A percentile compares a stretch with the other conserved stretches of the same genome.
Conservation (phyloP, 2,888 invertebrate genomes). For the Scelioninae gen. 1 region DNA sequence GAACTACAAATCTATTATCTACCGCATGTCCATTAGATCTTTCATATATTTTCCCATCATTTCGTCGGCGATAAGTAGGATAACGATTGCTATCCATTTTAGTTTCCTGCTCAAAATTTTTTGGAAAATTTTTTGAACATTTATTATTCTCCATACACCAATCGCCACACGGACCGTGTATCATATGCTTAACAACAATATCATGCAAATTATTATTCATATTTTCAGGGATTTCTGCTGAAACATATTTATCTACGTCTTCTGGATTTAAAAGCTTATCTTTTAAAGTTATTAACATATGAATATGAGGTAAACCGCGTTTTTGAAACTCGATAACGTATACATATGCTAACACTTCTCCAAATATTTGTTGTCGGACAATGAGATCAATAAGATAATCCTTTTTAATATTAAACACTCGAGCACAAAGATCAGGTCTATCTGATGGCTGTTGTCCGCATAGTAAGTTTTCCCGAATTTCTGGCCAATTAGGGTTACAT, state of each 20-base stretch:
- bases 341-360: neutral
- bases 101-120: too few species aligned
- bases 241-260: too few species aligned
- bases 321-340: slow-evolving; percentile 1
- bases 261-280: too few species aligned
- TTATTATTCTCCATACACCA: too few species aligned
- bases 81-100: too few species aligned
- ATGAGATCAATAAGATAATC: slow-evolving; percentile 1
- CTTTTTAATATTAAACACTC: neutral
- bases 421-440: slow-evolving; percentile 6
- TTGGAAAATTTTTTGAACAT: neutral
- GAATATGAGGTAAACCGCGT: neutral
- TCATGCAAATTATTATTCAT: neutral
- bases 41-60: too few species aligned
- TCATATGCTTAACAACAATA: neutral
- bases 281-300: neutral
- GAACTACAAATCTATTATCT: too few species aligned
- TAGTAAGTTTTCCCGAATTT: neutral
- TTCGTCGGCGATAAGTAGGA: too few species aligned
- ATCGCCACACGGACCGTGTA: too few species aligned
- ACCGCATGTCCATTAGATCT: too few species aligned
- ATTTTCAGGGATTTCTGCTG: too few species aligned
- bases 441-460: neutral
- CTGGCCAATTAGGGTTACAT: slow-evolving; percentile 1
- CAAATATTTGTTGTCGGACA: neutral